Evolutionary conservation across 1,140 invertebrate genomes (phyloP).

Genomic region (Galendromus occidentalis): DNA sequence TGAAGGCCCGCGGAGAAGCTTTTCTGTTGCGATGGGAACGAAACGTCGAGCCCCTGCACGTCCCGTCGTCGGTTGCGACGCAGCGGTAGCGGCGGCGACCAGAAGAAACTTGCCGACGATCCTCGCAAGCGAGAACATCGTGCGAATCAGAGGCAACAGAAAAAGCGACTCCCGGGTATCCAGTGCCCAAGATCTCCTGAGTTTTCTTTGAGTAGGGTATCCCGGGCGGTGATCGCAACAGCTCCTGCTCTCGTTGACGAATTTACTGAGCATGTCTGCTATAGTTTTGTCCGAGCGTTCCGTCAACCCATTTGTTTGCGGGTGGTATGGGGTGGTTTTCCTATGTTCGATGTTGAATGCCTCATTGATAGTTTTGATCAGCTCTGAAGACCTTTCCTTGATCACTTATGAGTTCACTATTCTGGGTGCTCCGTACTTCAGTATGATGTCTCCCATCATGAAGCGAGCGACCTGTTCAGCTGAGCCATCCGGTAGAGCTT

Average conservation of each 20-base stretch:
- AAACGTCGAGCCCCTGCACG: too few relatives aligned
- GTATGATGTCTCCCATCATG: conserved; percentile 23
- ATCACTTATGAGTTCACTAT: conserved; percentile 28
- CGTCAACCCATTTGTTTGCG: too few relatives aligned
- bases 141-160: too few relatives aligned
- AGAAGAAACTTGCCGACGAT: too few relatives aligned
- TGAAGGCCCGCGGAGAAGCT: too few relatives aligned
- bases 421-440: conserved; percentile 24
- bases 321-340: conserved; percentile 19
- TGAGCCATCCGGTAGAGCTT: conserved; percentile 21
- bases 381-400: conserved; percentile 26
- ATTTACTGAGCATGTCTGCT: conserved; percentile 21
- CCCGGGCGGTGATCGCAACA: conserved; percentile 26
- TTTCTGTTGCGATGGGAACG: too few relatives aligned
- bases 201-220: too few relatives aligned
- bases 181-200: too few relatives aligned
- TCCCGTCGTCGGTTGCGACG: too few relatives aligned
- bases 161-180: too few relatives aligned
- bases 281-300: conserved; percentile 21
- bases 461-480: conserved; percentile 23
- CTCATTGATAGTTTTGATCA: conserved; percentile 13
- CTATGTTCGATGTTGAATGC: conserved; percentile 18
- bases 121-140: too few relatives aligned
- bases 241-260: conserved; percentile 17
- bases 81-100: too few relatives aligned